Evolutionary conservation across 2,888 invertebrate species (phyloP).

Genomic region (Tanaodytes sp.): DNA sequence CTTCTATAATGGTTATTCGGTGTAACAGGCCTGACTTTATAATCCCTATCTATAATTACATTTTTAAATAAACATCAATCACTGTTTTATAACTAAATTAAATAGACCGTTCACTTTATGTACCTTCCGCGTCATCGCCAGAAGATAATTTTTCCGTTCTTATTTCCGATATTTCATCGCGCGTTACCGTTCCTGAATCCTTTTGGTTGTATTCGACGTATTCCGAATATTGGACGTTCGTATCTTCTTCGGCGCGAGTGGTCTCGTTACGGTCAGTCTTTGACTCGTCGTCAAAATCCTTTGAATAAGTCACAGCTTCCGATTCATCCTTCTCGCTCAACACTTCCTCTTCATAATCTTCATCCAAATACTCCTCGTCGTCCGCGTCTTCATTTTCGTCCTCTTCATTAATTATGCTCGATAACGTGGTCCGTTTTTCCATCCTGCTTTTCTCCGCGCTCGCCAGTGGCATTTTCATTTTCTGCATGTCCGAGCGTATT

Average conservation of each 20-base stretch:
- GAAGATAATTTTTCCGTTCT: background rate
- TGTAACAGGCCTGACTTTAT: background rate
- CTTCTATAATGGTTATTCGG: background rate
- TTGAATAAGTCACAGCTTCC: constrained; percentile 31
- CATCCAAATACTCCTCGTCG: constrained; percentile 34
- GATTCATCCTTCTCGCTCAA: constrained; percentile 36
- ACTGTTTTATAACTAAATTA: no score
- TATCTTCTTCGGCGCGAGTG: constrained; percentile 23
- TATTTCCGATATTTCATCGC: constrained; percentile 15
- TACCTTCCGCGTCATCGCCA: constrained; percentile 25
- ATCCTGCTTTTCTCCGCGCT: constrained; percentile 3
- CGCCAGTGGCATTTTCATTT: constrained; percentile 12
- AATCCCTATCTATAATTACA: constrained; percentile 23
- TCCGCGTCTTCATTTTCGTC: constrained; percentile 21
- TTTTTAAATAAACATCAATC: constrained; percentile 9
- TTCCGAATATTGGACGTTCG: constrained; percentile 27
- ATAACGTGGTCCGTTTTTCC: constrained; percentile 8
- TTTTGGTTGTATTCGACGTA: constrained; percentile 32
- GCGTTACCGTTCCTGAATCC: constrained; percentile 6
- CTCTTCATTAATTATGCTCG: constrained; percentile 26
- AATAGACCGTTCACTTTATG: no score
- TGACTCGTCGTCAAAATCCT: constrained; percentile 23
- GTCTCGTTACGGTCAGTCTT: constrained; percentile 30
- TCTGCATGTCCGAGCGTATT: constrained; percentile 18
- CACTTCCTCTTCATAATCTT: constrained; percentile 36